Base-by-base conservation (phyloP, 1,140 invertebrate species). In the Anoplophora glabripennis region DNA sequence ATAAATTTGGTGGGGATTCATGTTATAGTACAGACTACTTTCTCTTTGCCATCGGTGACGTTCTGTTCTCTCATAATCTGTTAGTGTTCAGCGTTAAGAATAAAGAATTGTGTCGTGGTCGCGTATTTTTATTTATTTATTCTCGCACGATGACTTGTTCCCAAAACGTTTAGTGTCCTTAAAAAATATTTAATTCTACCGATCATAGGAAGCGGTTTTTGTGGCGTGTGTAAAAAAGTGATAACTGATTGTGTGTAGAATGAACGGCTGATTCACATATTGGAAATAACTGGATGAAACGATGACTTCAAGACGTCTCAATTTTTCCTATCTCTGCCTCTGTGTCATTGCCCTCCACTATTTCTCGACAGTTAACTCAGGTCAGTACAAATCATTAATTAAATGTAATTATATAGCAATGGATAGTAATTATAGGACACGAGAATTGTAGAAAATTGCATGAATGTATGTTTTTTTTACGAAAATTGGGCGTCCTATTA, bases 31-130 rank as follows among this genome's bases (percentile, higher is more conserved):
- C 38, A 41, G 38, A 12, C 38, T 41, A 41, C 38, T 41, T 41
- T 41, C 38, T 41, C 38, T 41, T 41, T 41, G 38, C 38, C n/a
- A 41, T 12, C 7, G 38, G n/a, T 41, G 38, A 41, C 38, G 38
- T 41, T 41, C n/a, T 41, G 38, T 12, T 41, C 38, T 12, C 38
- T n/a, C n/a, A 17, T 41, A 41, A n/a, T 41, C n/a, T 12, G 38
- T 12, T 12, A 41, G 15, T 41, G 15, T 41, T 41, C 2, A 41
- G 7, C 38, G 38, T 41, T 4, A 12, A 41, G n/a, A 17, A 12
- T 15, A 41, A 41, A 12, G n/a, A 17, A 41, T n/a, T 41, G 15
- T 15, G 38, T 41, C 38, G n/a, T 41, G 38, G 38, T 41, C n/a
- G 15, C 4, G 15, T 41, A 41, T 41, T 41, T 41, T 12, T 12